phyloP scores from a whole-genome alignment of 2,113 vertebrate genomes.

The Indicator maculatus region DNA sequence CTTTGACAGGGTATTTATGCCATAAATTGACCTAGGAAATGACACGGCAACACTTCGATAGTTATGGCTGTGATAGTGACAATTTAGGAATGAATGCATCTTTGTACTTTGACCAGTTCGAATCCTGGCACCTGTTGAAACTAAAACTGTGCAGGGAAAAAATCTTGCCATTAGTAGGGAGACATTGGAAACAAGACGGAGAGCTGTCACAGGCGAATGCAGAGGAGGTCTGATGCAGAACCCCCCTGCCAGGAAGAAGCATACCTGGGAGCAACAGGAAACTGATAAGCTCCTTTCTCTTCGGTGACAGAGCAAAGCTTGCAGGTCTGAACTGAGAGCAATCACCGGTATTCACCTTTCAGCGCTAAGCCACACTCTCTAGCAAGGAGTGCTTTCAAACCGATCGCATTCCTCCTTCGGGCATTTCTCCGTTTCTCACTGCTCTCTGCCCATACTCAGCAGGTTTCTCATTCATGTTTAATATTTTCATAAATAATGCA shows the following conservation, averaged over 20 bases:
- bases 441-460: neutral
- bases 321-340: neutral
- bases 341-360: neutral
- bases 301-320: neutral
- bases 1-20: slow-evolving; percentile 60
- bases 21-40: slow-evolving; percentile 66
- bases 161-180: slow-evolving; percentile 40
- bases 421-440: neutral
- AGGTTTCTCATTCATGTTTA: slow-evolving; percentile 45
- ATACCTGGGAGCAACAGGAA: slow-evolving; percentile 49
- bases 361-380: neutral
- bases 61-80: slow-evolving; percentile 55
- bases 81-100: slow-evolving; percentile 71
- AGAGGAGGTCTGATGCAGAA: neutral
- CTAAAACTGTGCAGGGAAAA: slow-evolving; percentile 63
- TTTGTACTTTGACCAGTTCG: slow-evolving; percentile 69
- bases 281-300: slow-evolving; percentile 36
- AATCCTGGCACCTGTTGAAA: slow-evolving; percentile 78
- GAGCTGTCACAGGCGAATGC: slow-evolving; percentile 41
- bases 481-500: slow-evolving; percentile 49
- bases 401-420: neutral
- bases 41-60: slow-evolving; percentile 67
- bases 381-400: neutral
- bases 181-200: slow-evolving; percentile 57
- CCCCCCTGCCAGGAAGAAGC: neutral